Percentiles rank a stretch among this genome's conserved stretches.
Evolutionary conservation across 2,113 vertebrate species (phyloP).

Genomic region (Xerus inauris): DNA sequence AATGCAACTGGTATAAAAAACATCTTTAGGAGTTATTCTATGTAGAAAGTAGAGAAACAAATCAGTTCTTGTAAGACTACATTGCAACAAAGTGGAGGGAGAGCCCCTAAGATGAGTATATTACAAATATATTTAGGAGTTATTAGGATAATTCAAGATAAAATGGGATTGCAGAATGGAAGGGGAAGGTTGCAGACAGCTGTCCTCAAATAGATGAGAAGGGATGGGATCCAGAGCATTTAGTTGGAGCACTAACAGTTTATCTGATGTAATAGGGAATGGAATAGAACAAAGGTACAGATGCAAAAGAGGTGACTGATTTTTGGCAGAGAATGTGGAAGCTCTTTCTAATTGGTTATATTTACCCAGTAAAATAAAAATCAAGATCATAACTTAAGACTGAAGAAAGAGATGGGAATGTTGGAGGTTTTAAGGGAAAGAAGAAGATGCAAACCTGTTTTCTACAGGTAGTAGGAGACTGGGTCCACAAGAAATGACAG

Average conservation of each 20-base stretch:
- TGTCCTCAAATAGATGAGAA: background rate
- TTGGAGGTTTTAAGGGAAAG: constrained; percentile 2
- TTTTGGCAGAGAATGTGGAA: background rate
- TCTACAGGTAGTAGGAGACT: background rate
- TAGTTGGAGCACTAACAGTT: background rate
- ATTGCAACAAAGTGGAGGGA: background rate
- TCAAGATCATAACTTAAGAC: background rate
- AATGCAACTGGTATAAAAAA: background rate
- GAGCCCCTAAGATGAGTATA: background rate
- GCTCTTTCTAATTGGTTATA: constrained; percentile 6
- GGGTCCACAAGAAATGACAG: background rate
- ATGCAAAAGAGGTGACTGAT: background rate
- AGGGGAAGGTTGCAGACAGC: background rate
- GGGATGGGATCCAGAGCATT: background rate
- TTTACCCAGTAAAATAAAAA: constrained; percentile 20
- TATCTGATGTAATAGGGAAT: background rate
- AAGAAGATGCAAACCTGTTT: background rate
- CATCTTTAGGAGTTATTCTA: background rate
- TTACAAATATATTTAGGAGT: background rate
- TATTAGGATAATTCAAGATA: background rate
- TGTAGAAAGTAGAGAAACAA: background rate
- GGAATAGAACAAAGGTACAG: background rate
- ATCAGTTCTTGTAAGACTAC: background rate
- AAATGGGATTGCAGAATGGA: background rate
- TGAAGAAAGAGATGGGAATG: background rate